These are phyloP conservation scores for Mastomys natalensis DNA, from an alignment of 2,113 vertebrate species.

Conservation along the genomic window DNA sequence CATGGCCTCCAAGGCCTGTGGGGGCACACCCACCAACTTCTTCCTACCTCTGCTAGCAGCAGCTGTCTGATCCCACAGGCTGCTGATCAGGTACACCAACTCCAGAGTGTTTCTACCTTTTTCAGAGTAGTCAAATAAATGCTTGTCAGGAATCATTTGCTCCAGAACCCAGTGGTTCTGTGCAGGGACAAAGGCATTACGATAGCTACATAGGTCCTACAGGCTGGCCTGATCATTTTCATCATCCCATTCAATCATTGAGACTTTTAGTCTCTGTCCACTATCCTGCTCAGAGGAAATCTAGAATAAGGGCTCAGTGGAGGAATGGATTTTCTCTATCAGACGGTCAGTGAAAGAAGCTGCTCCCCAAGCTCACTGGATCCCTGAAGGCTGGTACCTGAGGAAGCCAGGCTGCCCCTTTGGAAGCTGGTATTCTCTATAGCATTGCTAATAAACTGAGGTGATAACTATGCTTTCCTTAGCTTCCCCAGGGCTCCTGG, in stretches of 20 bases:
- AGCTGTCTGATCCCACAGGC: background rate
- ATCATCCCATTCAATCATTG: accelerated
- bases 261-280: background rate
- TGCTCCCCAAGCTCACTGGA: background rate
- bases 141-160: background rate
- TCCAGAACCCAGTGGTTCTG: background rate
- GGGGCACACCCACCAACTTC: background rate
- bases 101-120: background rate
- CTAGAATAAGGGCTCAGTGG: background rate
- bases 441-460: background rate
- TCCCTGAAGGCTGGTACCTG: background rate
- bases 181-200: background rate
- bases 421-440: background rate
- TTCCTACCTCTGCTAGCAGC: background rate
- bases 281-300: background rate
- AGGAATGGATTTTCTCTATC: background rate
- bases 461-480: background rate
- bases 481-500: accelerated
- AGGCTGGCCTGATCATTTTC: background rate
- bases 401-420: background rate
- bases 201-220: accelerated
- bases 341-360: background rate
- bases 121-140: background rate
- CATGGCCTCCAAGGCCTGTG: background rate
- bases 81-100: background rate